Percentiles rank a stretch among this genome's conserved stretches.
Evolutionary conservation across 1,140 invertebrate genomes (phyloP).

Genomic region (Brachionus calyciflorus): DNA sequence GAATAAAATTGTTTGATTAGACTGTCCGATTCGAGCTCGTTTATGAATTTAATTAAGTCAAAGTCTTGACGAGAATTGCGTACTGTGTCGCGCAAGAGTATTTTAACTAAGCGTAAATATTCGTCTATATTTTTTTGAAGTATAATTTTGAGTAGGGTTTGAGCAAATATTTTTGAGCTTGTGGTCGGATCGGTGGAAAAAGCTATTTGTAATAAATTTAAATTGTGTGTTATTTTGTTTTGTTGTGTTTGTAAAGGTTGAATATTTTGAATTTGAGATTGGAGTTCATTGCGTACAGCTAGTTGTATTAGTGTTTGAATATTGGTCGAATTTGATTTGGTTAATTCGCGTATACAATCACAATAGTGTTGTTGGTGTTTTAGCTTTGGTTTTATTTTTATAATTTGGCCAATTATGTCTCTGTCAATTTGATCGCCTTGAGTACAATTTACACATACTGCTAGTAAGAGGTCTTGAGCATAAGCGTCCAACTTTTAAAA

Average conservation of each 20-base stretch:
- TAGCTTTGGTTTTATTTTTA: constrained; percentile 85
- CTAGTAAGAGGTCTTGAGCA: constrained; percentile 86
- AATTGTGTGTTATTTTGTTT: constrained; percentile 60
- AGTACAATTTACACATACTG: constrained; percentile 83
- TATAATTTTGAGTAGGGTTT: constrained; percentile 73
- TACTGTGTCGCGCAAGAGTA: constrained; percentile 81
- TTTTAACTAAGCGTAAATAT: constrained; percentile 77
- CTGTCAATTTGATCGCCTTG: constrained; percentile 74
- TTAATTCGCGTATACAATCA: constrained; percentile 71
- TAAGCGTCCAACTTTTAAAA: constrained; percentile 68
- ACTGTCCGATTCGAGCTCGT: constrained; percentile 68
- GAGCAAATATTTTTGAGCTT: constrained; percentile 69
- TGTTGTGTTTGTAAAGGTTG: constrained; percentile 47
- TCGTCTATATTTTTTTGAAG: constrained; percentile 69
- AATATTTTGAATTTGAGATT: constrained; percentile 25
- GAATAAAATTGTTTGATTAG: constrained; percentile 8
- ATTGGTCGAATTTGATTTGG: constrained; percentile 48
- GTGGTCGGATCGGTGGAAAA: constrained; percentile 75
- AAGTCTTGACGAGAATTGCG: constrained; percentile 76
- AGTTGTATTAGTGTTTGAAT: constrained; percentile 19
- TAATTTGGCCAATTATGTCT: constrained; percentile 82
- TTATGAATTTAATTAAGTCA: constrained; percentile 70
- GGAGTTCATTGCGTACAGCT: not conserved
- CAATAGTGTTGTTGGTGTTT: constrained; percentile 86
- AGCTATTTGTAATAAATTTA: constrained; percentile 51